Evolutionary conservation across 2,797 vertebrate genomes (phyloP), one percentile per base, ranked within the genome.

Genomic region (Chaetophractus vellerosus): DNA sequence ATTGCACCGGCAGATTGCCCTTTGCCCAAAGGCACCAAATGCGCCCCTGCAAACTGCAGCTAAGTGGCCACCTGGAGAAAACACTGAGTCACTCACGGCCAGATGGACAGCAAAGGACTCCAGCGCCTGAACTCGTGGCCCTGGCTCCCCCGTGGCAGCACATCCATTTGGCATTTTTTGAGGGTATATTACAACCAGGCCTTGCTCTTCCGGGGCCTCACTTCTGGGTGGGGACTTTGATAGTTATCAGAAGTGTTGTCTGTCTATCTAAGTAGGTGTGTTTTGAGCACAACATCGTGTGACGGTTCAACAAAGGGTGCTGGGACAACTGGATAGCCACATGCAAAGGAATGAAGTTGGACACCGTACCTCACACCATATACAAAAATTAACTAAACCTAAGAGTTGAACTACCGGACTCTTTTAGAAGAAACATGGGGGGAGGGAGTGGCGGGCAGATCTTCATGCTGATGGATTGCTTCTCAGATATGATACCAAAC

Each of bases 191-290:
- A 41, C 45, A 38, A 61, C 26, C 18, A 41, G 61, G 79, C 33
- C 10, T 78, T 45, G 66, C n/a, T 88, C 41, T 21, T 36, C 38
- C 1, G 28, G 76, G 41, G 55, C 15, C 81, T 80, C 74, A 16
- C 11, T 21, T n/a, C 9, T 5, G 4, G 38, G 11, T 5, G 18
- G 36, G 63, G 28, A 9, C 61, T 55, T 41, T 4, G 69, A 52
- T 23, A 55, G 48, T 1, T 1, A 0, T 3, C 48, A 2, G 0
- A 2, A 4, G 11, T 16, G 24, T 8, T 9, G 15, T 45, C 1
- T 9, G 15, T 45, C 1, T 24, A 31, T 31, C 41, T 68, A 59
- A 66, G 52, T 31, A 59, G 36, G 45, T n/a, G 55, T 16, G 71
- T 83, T 2, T 1, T 45, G 63, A 55, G 24, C 1, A 1, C 0